These are phyloP conservation scores for Falco peregrinus DNA, from an alignment of 2,797 vertebrate species.

Conservation along the genomic window DNA sequence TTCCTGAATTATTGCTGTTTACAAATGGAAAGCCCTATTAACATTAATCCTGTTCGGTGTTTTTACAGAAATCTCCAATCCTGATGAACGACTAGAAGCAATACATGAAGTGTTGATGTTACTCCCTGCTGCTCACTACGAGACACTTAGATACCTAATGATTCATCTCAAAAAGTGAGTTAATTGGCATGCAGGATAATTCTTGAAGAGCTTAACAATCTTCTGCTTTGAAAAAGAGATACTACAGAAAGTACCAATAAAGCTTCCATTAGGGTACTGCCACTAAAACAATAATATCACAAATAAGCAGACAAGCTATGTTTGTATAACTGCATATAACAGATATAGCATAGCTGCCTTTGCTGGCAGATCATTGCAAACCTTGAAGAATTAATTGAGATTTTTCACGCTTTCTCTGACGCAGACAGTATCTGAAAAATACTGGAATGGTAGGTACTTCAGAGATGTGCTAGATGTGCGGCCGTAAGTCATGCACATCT, in stretches of 20 bases:
- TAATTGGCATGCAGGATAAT: conserved; percentile 16
- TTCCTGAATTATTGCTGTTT: conserved; percentile 44
- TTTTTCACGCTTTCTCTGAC: background rate
- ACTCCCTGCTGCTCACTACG: conserved; percentile 95
- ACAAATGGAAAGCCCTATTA: background rate
- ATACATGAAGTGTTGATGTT: conserved; percentile 92
- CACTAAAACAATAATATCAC: background rate
- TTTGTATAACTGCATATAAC: background rate
- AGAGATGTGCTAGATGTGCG: background rate
- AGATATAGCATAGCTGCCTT: background rate
- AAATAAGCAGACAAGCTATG: conserved; percentile 1
- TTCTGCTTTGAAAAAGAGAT: conserved; percentile 25
- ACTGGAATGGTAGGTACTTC: background rate
- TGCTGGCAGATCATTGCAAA: background rate
- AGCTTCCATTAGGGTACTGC: background rate
- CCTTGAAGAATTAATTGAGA: background rate
- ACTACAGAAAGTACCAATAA: background rate
- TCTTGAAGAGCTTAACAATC: conserved; percentile 16
- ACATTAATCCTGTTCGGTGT: conserved; percentile 27
- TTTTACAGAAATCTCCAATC: conserved; percentile 85
- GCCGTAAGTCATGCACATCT: background rate
- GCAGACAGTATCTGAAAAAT: background rate
- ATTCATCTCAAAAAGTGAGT: conserved; percentile 86
- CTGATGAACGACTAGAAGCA: conserved; percentile 93
- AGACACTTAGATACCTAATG: conserved; percentile 90